phyloP scores from a whole-genome alignment of 1,140 invertebrate genomes.

The Ceratosolen fusciceps region DNA sequence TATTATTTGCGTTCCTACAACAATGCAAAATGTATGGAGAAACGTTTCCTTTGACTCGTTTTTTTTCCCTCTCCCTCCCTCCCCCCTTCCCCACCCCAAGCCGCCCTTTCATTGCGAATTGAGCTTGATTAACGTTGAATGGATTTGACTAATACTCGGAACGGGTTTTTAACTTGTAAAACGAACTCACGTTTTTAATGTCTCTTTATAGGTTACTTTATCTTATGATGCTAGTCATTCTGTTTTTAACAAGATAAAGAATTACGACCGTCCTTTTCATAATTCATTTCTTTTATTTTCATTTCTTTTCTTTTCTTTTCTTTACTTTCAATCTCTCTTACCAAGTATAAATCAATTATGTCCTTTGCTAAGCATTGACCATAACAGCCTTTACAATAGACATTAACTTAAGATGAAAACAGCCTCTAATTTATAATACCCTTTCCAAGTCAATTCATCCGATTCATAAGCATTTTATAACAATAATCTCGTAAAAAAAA shows the following conservation, averaged over 20 bases:
- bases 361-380: no score
- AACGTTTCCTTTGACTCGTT: constrained; percentile 7
- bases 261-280: background rate
- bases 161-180: constrained; percentile 31
- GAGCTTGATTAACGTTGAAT: constrained; percentile 38
- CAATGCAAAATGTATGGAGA: constrained; percentile 6
- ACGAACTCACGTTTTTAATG: background rate
- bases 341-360: no score
- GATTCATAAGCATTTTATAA: no score
- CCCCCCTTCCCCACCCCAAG: no score
- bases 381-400: no score
- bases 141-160: constrained; percentile 23
- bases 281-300: background rate
- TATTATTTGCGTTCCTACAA: constrained; percentile 19
- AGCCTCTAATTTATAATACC: no score
- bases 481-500: no score
- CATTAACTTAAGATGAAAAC: no score
- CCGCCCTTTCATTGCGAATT: constrained; percentile 6
- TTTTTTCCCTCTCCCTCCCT: no score
- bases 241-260: background rate
- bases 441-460: no score
- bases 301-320: no score
- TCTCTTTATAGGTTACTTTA: background rate
- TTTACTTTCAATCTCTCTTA: no score
- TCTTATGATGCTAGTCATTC: background rate